These are phyloP conservation scores for Patagioenas fasciata DNA, from an alignment of 2,113 vertebrate genomes.

Conservation along the genomic window DNA sequence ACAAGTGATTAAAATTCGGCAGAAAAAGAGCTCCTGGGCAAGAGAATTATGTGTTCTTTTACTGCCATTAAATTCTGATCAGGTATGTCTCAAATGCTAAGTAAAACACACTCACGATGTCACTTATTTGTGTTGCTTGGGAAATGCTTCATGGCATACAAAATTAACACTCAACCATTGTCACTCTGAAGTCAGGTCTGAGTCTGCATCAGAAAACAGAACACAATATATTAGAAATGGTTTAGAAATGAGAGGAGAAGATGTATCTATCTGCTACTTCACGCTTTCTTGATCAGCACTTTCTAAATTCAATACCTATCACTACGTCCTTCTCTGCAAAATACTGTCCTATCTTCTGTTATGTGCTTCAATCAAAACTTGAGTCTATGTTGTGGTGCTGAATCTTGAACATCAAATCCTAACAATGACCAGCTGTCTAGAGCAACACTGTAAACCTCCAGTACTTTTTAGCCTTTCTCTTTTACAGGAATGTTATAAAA, in stretches of 20 bases:
- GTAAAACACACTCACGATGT: background rate
- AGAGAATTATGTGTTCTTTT: background rate
- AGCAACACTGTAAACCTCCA: background rate
- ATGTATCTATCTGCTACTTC: background rate
- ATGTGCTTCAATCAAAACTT: background rate
- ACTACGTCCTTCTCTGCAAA: background rate
- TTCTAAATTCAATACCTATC: background rate
- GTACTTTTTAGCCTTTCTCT: background rate
- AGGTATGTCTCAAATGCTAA: background rate
- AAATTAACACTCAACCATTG: background rate
- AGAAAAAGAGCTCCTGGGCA: background rate
- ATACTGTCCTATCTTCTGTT: background rate
- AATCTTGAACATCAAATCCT: background rate
- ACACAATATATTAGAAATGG: background rate
- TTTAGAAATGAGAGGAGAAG: background rate
- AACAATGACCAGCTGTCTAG: background rate
- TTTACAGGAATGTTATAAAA: background rate
- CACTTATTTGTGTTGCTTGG: background rate
- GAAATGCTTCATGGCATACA: background rate
- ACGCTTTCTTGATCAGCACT: background rate
- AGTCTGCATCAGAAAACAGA: background rate
- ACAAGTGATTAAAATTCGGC: background rate
- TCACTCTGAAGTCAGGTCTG: background rate
- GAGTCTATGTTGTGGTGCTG: background rate
- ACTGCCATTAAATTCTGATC: background rate